A percentile compares a stretch with the other conserved stretches of the same genome.
These are phyloP conservation scores for Eupeodes luniger DNA, from an alignment of 2,888 invertebrate species.

Conservation along the genomic window DNA sequence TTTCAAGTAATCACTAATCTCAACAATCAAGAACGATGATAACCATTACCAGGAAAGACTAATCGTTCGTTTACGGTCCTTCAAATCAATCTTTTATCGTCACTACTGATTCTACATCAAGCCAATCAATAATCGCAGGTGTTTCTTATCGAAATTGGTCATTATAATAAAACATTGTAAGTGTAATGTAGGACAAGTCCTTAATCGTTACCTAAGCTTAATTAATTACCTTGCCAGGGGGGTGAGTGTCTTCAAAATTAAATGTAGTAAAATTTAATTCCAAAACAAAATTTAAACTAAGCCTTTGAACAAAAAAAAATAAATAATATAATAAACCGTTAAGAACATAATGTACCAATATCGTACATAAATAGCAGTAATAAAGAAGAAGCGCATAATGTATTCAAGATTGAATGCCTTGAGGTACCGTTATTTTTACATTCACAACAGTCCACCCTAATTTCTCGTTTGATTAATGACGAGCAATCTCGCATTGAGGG, in stretches of 20 bases:
- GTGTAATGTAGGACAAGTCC: slow-evolving; percentile 50
- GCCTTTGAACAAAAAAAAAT: not conserved
- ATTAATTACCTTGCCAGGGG: slow-evolving; percentile 54
- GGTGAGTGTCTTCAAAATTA: slow-evolving; percentile 24
- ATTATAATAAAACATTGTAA: slow-evolving; percentile 52
- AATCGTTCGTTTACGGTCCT: slow-evolving; percentile 54
- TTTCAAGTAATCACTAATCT: slow-evolving; percentile 26
- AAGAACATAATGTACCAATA: slow-evolving; percentile 6
- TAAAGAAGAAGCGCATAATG: not conserved
- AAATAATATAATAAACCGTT: not conserved
- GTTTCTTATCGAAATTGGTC: slow-evolving; percentile 59
- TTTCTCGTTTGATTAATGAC: slow-evolving; percentile 64
- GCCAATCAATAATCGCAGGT: slow-evolving; percentile 66
- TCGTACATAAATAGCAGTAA: not conserved
- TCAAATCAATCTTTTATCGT: slow-evolving; percentile 12
- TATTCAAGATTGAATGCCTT: slow-evolving; percentile 29
- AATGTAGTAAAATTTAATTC: slow-evolving; percentile 13
- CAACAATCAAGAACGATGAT: slow-evolving; percentile 34
- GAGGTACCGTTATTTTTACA: not conserved
- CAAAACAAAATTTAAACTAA: not conserved
- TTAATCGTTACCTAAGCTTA: slow-evolving; percentile 52
- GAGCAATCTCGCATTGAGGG: slow-evolving; percentile 14
- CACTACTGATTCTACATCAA: slow-evolving; percentile 17
- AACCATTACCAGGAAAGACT: slow-evolving; percentile 60
- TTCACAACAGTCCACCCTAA: not conserved